These are phyloP conservation scores for Athetis lepigone DNA, from an alignment of 2,888 invertebrate genomes.

Conservation along the genomic window DNA sequence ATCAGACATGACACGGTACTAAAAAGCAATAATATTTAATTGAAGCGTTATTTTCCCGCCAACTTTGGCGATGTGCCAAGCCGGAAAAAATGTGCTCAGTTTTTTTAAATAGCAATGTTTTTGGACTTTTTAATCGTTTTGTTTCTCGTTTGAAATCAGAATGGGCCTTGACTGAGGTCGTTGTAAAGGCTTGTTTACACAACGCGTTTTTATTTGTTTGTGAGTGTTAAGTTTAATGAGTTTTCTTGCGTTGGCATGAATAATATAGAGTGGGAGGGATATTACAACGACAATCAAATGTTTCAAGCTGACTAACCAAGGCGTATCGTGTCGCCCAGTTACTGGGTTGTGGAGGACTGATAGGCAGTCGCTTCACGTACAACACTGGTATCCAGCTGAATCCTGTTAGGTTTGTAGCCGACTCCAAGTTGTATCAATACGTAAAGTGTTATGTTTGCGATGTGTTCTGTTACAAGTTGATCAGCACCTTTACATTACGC, in stretches of 20 bases:
- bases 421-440: no score
- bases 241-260: not conserved
- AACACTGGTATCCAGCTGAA: no score
- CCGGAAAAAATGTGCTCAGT: slow-evolving; percentile 36
- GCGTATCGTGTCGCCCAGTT: no score
- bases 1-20: slow-evolving; percentile 29
- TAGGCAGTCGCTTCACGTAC: no score
- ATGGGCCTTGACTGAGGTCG: slow-evolving; percentile 22
- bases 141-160: slow-evolving; percentile 27
- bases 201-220: not conserved
- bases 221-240: not conserved
- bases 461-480: no score
- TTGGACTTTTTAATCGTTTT: slow-evolving; percentile 43
- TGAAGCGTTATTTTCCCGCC: slow-evolving; percentile 43
- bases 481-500: no score
- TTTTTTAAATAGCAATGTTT: slow-evolving; percentile 39
- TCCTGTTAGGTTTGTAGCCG: no score
- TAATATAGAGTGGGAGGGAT: no score
- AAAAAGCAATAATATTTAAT: slow-evolving; percentile 37
- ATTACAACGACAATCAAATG: no score
- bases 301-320: no score
- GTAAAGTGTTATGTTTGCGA: no score
- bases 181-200: slow-evolving; percentile 6
- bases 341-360: no score
- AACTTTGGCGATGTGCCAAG: slow-evolving; percentile 39